phyloP scores from a whole-genome alignment of 2,797 vertebrate species.

The Chrysolophus pictus region DNA sequence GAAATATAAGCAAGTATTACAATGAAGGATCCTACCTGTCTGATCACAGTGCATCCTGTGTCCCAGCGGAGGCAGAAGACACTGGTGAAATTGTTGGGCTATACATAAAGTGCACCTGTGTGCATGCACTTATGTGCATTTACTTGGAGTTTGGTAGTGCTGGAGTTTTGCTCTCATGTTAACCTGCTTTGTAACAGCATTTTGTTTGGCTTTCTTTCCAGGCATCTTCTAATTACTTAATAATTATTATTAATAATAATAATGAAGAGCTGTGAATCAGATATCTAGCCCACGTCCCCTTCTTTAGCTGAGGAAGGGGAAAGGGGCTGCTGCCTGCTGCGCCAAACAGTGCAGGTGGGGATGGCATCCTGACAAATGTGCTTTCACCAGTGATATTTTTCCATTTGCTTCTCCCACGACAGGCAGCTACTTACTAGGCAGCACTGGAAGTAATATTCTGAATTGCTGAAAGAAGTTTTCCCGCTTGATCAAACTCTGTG shows the following conservation, averaged over 20 bases:
- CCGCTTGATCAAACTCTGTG: constrained; percentile 42
- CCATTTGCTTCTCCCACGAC: constrained; percentile 28
- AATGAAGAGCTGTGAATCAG: background rate
- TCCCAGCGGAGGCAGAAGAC: background rate
- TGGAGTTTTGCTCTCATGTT: background rate
- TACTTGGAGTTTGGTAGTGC: background rate
- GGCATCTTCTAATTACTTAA: background rate
- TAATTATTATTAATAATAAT: background rate
- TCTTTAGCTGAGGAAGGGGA: background rate
- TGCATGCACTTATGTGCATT: fast-evolving
- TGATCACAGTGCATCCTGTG: background rate
- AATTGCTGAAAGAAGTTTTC: constrained; percentile 39
- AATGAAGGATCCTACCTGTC: background rate
- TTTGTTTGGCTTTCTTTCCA: background rate
- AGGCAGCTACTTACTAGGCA: constrained; percentile 39
- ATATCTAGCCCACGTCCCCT: background rate
- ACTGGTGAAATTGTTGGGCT: background rate
- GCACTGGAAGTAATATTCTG: constrained; percentile 45
- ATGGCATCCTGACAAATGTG: constrained; percentile 24
- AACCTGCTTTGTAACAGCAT: background rate
- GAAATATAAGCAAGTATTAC: background rate
- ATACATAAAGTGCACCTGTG: fast-evolving
- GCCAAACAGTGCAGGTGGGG: fast-evolving
- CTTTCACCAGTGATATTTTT: background rate
- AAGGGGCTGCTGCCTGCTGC: background rate